Conservation (phyloP, 2,888 invertebrate species). For the Sminthurinus aureus region DNA sequence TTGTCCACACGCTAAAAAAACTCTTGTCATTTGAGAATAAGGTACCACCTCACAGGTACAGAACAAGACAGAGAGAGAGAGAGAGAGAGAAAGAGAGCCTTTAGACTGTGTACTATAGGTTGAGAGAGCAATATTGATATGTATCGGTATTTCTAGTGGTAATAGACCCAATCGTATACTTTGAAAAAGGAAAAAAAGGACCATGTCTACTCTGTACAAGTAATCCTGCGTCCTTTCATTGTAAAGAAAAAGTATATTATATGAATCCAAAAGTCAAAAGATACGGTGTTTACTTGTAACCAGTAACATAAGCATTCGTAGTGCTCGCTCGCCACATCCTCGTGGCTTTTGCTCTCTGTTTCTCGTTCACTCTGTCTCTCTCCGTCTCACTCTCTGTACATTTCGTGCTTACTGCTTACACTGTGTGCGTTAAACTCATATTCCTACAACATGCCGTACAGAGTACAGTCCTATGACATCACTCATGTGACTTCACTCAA, state of each 20-base stretch:
- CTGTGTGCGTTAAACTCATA: neutral
- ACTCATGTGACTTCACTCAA: constrained; percentile 44
- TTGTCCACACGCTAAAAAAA: constrained; percentile 5
- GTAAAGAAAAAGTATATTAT: neutral
- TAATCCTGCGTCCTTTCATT: neutral
- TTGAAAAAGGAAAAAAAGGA: too few species aligned
- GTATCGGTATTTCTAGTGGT: neutral
- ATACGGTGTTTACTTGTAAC: neutral
- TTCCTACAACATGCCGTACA: neutral
- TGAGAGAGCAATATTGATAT: too few species aligned
- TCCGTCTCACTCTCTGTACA: too few species aligned
- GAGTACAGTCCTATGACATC: constrained; percentile 40
- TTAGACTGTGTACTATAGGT: too few species aligned
- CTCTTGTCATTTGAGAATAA: constrained; percentile 11
- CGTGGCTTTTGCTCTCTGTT: neutral
- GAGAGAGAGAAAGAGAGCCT: neutral
- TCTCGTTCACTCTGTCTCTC: neutral
- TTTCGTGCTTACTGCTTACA: too few species aligned
- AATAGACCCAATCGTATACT: neutral
- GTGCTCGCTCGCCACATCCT: constrained; percentile 14
- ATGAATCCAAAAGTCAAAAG: neutral
- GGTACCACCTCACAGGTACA: neutral
- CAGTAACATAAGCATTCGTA: neutral
- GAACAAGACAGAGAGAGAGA: neutral
- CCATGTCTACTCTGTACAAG: neutral